Percentiles rank a stretch among this genome's conserved stretches.
Evolutionary conservation across 2,113 vertebrate genomes (phyloP).

Genomic region (Callocephalon fimbriatum): DNA sequence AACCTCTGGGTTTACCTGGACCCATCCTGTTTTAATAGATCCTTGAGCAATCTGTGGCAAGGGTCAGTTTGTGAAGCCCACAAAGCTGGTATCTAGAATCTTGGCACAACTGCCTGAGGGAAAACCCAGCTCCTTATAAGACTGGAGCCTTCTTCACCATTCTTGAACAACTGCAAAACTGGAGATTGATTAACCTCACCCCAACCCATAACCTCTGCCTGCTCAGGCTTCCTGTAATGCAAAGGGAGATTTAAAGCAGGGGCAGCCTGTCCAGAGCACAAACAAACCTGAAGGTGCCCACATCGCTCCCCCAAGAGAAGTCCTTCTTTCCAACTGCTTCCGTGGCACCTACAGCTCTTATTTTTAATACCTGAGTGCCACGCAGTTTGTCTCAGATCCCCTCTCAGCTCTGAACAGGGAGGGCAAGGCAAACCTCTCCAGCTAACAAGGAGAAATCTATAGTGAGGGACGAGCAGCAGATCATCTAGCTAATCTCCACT

Average conservation of each 20-base stretch:
- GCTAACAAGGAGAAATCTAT: neutral
- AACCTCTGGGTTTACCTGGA: neutral
- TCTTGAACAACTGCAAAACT: neutral
- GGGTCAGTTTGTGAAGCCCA: neutral
- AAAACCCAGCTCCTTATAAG: neutral
- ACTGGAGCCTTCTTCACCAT: neutral
- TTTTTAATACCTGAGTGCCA: neutral
- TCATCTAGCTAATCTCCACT: conserved; percentile 54
- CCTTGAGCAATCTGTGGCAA: neutral
- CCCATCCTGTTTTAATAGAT: neutral
- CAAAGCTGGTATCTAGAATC: neutral
- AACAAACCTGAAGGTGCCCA: too few species aligned
- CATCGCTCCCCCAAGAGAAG: rapidly evolving
- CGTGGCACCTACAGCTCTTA: neutral
- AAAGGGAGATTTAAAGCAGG: neutral
- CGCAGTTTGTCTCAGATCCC: neutral
- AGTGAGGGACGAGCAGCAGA: conserved; percentile 1
- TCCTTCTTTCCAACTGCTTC: neutral
- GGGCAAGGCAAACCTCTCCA: conserved; percentile 41
- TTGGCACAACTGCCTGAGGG: neutral
- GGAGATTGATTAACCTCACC: neutral
- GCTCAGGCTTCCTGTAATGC: neutral
- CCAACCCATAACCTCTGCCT: neutral
- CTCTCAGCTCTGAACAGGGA: neutral
- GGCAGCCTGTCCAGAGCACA: neutral